Evolutionary conservation across 1,140 invertebrate species (phyloP).

Genomic region (Wasmannia auropunctata): DNA sequence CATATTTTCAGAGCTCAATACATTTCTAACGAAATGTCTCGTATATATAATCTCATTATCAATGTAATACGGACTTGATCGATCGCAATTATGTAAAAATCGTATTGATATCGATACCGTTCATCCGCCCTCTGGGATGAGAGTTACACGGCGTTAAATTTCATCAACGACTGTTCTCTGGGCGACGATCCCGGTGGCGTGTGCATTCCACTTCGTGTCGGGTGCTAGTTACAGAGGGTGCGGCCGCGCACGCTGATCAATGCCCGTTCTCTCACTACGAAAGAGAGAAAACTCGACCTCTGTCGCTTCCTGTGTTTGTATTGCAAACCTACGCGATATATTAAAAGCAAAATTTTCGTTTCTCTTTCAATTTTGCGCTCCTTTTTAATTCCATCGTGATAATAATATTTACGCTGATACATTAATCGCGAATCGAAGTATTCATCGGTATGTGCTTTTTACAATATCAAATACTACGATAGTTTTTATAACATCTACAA

Average conservation of each 20-base stretch:
- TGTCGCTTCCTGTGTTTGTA: slow-evolving; percentile 67
- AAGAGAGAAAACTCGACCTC: slow-evolving; percentile 29
- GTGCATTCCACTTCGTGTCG: slow-evolving; percentile 42
- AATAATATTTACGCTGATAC: slow-evolving; percentile 76
- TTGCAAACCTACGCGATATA: slow-evolving; percentile 77
- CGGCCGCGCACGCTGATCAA: slow-evolving; percentile 42
- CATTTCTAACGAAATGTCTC: neutral
- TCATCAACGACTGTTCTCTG: slow-evolving; percentile 50
- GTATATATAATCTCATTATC: neutral
- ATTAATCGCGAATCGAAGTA: slow-evolving; percentile 60
- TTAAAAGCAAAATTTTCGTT: slow-evolving; percentile 76
- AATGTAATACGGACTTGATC: slow-evolving; percentile 8
- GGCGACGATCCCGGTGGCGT: slow-evolving; percentile 18
- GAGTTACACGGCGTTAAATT: slow-evolving; percentile 42
- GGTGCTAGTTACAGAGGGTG: slow-evolving; percentile 53
- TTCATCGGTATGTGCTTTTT: neutral
- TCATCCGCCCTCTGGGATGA: neutral
- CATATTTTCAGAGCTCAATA: neutral
- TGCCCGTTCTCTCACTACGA: slow-evolving; percentile 21
- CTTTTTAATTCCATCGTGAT: slow-evolving; percentile 75
- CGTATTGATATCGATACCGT: slow-evolving; percentile 45
- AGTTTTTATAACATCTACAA: neutral
- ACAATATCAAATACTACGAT: neutral
- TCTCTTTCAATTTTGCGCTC: slow-evolving; percentile 69
- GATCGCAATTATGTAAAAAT: slow-evolving; percentile 38